phyloP scores from a whole-genome alignment of 2,797 vertebrate genomes.

The Sebastiscus tertius region DNA sequence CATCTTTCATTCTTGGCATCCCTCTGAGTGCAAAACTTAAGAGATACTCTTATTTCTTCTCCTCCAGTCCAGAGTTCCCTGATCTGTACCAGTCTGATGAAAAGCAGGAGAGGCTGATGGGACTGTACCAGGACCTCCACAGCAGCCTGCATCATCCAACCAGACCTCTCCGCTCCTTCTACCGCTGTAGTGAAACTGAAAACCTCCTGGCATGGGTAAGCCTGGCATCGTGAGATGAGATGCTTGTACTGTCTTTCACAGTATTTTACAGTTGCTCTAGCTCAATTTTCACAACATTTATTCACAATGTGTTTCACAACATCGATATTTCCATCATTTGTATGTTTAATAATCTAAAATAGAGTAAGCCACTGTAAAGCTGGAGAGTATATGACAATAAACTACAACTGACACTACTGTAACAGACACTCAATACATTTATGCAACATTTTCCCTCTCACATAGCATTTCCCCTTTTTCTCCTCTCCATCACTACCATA shows the following conservation, averaged over 20 bases:
- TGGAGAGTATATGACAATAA: not conserved
- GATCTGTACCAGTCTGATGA: conserved; percentile 87
- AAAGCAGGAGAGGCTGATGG: conserved; percentile 91
- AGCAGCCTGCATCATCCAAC: conserved; percentile 93
- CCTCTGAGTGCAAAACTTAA: not conserved
- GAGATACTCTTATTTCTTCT: not conserved
- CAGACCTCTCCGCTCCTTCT: conserved; percentile 91
- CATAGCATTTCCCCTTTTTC: too few relatives aligned
- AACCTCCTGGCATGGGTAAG: conserved; percentile 96
- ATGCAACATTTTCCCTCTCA: too few relatives aligned
- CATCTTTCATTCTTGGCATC: not conserved
- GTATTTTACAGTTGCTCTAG: not conserved
- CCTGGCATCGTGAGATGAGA: not conserved
- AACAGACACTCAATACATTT: too few relatives aligned
- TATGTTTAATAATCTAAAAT: not conserved
- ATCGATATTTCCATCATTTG: not conserved
- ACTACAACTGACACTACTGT: not conserved
- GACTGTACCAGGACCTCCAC: conserved; percentile 94
- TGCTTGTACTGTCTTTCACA: not conserved
- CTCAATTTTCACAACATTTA: not conserved
- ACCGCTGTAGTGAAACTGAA: conserved; percentile 90
- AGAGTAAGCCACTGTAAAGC: not conserved
- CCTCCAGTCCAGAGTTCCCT: conserved; percentile 89
- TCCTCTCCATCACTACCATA: too few relatives aligned
- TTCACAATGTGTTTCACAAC: not conserved